Percentiles rank a stretch among this genome's conserved stretches.
Conservation (phyloP, 2,888 invertebrate species). For the Drosophila mayaguana region DNA sequence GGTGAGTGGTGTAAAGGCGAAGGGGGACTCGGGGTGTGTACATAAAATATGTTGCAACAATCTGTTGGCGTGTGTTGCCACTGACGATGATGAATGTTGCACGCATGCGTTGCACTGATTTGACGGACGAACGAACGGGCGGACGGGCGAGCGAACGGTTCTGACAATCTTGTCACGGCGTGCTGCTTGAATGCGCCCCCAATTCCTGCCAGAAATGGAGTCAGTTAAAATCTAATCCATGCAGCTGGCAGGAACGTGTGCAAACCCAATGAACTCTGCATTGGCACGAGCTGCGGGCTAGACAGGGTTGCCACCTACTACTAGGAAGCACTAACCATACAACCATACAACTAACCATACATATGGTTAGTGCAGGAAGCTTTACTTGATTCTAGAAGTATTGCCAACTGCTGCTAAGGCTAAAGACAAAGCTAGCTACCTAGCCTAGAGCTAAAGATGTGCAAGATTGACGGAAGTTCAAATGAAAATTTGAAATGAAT, state of each 20-base stretch:
- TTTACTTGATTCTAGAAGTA: not conserved
- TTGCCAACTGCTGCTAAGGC: not conserved
- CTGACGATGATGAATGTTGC: conserved; percentile 79
- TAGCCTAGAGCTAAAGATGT: not conserved
- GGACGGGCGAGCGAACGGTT: conserved; percentile 1
- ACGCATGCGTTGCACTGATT: conserved; percentile 78
- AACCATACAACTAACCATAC: too few relatives aligned
- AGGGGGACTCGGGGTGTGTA: not conserved
- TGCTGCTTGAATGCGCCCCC: conserved; percentile 10
- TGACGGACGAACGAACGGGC: conserved; percentile 44
- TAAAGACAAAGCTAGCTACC: not conserved
- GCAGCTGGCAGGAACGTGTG: not conserved
- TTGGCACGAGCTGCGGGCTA: not conserved
- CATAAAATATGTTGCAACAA: conserved; percentile 79
- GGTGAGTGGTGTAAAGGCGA: not conserved
- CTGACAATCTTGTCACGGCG: conserved; percentile 46
- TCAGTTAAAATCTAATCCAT: not conserved
- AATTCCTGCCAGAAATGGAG: conserved; percentile 9
- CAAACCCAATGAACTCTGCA: not conserved
- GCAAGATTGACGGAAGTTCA: not conserved
- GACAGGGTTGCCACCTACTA: not conserved
- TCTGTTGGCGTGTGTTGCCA: conserved; percentile 67
- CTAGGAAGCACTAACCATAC: too few relatives aligned
- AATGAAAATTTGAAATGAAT: not conserved
- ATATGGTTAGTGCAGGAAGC: too few relatives aligned